Evolutionary conservation across 2,113 vertebrate genomes (phyloP), one percentile per base, ranked within the genome.

Genomic region (Choloepus hoffmanni): DNA sequence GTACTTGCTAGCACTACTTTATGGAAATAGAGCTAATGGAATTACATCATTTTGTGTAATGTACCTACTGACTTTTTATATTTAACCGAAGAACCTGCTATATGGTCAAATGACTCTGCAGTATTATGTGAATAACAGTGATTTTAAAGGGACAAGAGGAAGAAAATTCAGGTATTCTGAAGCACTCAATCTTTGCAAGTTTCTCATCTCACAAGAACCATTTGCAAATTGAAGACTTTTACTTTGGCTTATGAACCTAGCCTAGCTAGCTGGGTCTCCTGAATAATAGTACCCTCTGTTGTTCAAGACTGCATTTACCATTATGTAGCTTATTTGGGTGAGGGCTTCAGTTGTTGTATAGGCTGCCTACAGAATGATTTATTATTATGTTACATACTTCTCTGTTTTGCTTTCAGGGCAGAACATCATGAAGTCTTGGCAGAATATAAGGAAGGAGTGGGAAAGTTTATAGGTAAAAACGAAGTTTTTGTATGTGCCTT

Each of bases 391-490:
- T 33, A 65, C 23, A 1, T 78, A 26, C 89, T 73, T 96, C 92
- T 96, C 86, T 98, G 0, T 98, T 98, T 97, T 97, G 79, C 23
- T 92, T 97, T 77, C 92, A 99, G 99, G 94, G 99, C 98, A 97
- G 99, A 99, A 93, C 98, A 99, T 95, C 99, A 99, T 65, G 99
- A 99, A 0, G 99, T 99, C n/a, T 97, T 99, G 98, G 99, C 99
- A 97, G 99, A 99, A 72, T 99, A 99, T 97, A 99, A 99, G 95
- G 98, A 99, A 97, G 99, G 99, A 98, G 98, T 99, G 97, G 98
- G 98, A 65, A 99, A 99, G 92, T 99, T 99, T 98, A 98, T 99
- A 99, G 99, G 99, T 99, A 98, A 98, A 95, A 60, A 21, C 72
- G 24, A 58, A 45, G 43, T 33, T 89, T 90, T 76, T 94, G n/a